A percentile compares a stretch with the other conserved stretches of the same genome.
These are phyloP conservation scores for Bugula neritina DNA, from an alignment of 2,888 invertebrate genomes.

Conservation along the genomic window DNA sequence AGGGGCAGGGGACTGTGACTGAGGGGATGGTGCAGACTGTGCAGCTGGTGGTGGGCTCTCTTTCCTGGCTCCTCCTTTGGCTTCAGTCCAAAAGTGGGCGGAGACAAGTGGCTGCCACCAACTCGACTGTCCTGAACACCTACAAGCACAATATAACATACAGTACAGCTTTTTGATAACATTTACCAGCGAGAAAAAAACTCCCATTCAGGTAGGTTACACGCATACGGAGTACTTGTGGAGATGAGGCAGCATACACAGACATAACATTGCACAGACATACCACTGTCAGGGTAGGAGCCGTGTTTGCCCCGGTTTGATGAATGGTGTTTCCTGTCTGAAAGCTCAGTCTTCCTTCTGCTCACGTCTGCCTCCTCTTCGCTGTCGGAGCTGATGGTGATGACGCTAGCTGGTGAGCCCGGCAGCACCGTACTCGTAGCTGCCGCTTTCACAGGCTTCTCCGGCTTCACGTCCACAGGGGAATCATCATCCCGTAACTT, in stretches of 20 bases:
- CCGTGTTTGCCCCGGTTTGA: background rate
- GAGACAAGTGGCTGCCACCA: background rate
- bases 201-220: too few species aligned
- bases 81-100: background rate
- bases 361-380: slow-evolving; percentile 63
- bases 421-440: slow-evolving; percentile 72
- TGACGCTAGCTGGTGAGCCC: slow-evolving; percentile 88
- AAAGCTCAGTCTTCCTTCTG: background rate
- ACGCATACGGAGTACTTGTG: too few species aligned
- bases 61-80: slow-evolving; percentile 1
- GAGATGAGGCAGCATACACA: too few species aligned
- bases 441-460: background rate
- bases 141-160: too few species aligned
- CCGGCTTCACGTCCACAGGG: background rate
- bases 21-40: background rate
- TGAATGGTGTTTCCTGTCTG: background rate
- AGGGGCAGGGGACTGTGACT: slow-evolving; percentile 5
- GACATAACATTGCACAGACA: too few species aligned
- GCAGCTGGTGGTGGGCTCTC: background rate
- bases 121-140: background rate
- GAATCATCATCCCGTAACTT: slow-evolving; percentile 92
- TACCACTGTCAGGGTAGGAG: background rate
- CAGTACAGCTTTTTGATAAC: too few species aligned
- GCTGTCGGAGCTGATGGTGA: slow-evolving; percentile 90
- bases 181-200: too few species aligned